Conservation (phyloP, 2,797 vertebrate species). For the Semotilus atromaculatus region DNA sequence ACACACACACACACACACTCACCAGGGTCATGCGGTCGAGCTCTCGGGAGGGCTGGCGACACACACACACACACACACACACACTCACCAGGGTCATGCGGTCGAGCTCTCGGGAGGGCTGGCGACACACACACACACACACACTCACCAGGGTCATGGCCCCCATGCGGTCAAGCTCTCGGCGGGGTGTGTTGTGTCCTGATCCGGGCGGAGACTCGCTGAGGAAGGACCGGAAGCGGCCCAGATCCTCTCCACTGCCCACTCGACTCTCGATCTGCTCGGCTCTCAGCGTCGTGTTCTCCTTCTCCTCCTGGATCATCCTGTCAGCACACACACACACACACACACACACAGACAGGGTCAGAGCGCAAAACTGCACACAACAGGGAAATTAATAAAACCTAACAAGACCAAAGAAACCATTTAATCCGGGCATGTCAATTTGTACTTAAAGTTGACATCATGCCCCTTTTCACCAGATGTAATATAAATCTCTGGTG, state of each 20-base stretch:
- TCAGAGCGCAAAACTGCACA: neutral
- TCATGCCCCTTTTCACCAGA: too few relatives aligned
- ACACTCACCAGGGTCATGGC: conserved; percentile 93
- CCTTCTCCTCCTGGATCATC: conserved; percentile 98
- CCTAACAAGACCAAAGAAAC: too few relatives aligned
- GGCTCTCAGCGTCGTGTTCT: conserved; percentile 89
- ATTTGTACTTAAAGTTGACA: too few relatives aligned
- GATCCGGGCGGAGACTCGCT: conserved; percentile 88
- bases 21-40: neutral
- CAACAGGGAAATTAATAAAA: too few relatives aligned
- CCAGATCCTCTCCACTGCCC: conserved; percentile 87
- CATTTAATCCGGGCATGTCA: too few relatives aligned
- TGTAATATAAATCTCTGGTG: too few relatives aligned
- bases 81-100: conserved; percentile 85
- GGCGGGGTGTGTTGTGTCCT: conserved; percentile 89
- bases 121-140: neutral
- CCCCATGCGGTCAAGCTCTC: conserved; percentile 92
- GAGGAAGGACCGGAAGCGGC: conserved; percentile 83
- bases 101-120: too few relatives aligned
- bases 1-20: neutral
- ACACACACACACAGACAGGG: neutral
- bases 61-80: neutral
- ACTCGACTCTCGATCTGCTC: conserved; percentile 95
- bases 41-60: too few relatives aligned
- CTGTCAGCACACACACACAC: conserved; percentile 67